Evolutionary conservation across 2,113 vertebrate genomes (phyloP), one percentile per base, ranked within the genome.

Genomic region (Amazona guildingii): DNA sequence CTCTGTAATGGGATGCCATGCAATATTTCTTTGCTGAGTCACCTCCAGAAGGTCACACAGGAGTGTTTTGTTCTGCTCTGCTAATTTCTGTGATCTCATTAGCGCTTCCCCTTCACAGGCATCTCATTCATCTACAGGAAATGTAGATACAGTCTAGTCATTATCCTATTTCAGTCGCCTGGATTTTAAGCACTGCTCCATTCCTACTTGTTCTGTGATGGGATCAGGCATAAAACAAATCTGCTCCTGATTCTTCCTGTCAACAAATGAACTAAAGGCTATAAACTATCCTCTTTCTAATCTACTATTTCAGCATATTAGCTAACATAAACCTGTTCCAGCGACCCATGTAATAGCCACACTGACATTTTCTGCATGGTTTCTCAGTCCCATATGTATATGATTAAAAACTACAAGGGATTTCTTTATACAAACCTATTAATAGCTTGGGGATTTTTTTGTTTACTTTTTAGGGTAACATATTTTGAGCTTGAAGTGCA

Each of bases 241-340:
- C 96, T 95, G 83, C 39, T 86, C 80, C 92, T 93, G 89, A 97
- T 96, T 97, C 98, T 97, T 93, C 90, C 73, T 95, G 97, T 97
- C 98, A 97, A 92, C 97, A 95, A 92, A 83, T 68, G 92, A 96
- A 94, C 91, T 95, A 95, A 94, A 96, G 93, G 59, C 92, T 82
- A 81, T 97, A 97, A 97, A 98, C 96, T 88, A 94, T 41, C 79
- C 69, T 78, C 55, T 31, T 90, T 84, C 75, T 95, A 73, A 88
- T 86, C 95, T 90, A 75, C 82, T 88, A 59, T 66, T 96, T 95
- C 95, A 92, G 83, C 80, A 46, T 79, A 91, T 93, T 69, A 90
- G 89, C 75, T 86, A 95, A 97, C 55, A 86, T 73, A 97, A 97
- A 95, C 95, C 90, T 80, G 84, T 93, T 97, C 91, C 28, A 43